Evolutionary conservation across 2,113 vertebrate species (phyloP), one percentile per base, ranked within the genome.

Genomic region (Ctenodactylus gundi): DNA sequence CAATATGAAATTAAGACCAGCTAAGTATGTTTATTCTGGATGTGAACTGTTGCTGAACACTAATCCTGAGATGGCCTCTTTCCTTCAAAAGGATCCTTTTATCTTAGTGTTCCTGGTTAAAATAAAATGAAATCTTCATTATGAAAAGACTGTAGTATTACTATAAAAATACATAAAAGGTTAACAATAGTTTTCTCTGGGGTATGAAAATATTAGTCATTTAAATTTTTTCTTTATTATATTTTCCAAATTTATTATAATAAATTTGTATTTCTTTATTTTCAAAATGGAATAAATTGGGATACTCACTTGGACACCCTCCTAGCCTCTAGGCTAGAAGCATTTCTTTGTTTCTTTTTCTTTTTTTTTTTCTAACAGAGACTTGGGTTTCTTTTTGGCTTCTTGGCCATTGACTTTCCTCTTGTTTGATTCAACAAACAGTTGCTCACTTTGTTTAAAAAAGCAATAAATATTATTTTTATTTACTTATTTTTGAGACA

Each of bases 181-280:
- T 80, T 91, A 85, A 49, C 44, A 65, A 44, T 57, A 60, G 11
- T 96, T 90, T 82, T 87, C 39, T 70, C 41, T 83, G 36, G n/a
- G 34, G 88, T 34, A 14, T 86, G 34, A 72, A 17, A 72, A 39
- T 82, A 75, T 57, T 62, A 2, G 4, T 87, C 67, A 67, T 49
- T 84, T 70, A 41, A 90, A 17, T 4, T 57, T 60, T 95, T 10
- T 73, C 85, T 65, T 20, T 58, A 55, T 82, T 55, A 41, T 60
- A 25, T 77, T 87, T 94, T 93, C 44, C 25, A 87, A 51, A 76
- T 88, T 93, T 93, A 78, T 93, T 92, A 53, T 83, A 55, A 78
- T 64, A 83, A 58, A 34, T 58, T 68, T 85, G 4, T 77, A 75
- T 94, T 62, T 55, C 9, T 82, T 87, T 91, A 75, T 68, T 72